Percentiles rank a stretch among this genome's conserved stretches.
phyloP scores from a whole-genome alignment of 2,888 invertebrate species.

The Spialia ferax region DNA sequence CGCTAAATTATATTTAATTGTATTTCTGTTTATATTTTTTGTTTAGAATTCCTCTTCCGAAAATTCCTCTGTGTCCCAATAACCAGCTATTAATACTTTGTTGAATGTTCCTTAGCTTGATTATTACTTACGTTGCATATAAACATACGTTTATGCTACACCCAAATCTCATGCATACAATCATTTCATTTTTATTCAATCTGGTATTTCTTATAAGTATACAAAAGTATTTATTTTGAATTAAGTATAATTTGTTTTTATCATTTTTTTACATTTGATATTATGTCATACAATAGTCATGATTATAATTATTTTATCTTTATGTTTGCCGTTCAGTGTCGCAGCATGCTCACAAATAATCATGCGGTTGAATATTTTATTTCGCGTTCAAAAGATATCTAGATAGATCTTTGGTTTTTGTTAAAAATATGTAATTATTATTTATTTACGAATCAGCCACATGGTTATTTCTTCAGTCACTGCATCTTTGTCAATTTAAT shows the following conservation, averaged over 20 bases:
- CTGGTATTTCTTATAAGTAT: too few species aligned
- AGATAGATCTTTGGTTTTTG: too few species aligned
- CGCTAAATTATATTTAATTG: not conserved
- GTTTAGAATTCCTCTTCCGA: not conserved
- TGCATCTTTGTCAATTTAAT: too few species aligned
- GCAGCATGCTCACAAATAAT: conserved; percentile 11
- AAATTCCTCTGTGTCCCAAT: not conserved
- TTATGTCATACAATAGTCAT: not conserved
- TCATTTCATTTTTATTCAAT: too few species aligned
- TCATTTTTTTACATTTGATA: not conserved
- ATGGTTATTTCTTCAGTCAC: too few species aligned
- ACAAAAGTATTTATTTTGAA: not conserved
- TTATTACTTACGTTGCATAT: too few species aligned
- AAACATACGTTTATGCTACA: too few species aligned
- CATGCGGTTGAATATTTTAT: conserved; percentile 5
- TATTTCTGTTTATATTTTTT: not conserved
- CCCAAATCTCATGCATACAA: too few species aligned
- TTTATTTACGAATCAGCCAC: too few species aligned
- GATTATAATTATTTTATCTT: not conserved
- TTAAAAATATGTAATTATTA: too few species aligned
- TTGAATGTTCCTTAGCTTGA: not conserved
- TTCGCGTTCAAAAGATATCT: too few species aligned
- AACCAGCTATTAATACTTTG: not conserved
- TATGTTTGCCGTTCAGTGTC: conserved; percentile 20
- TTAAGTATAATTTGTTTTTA: not conserved